Base-by-base conservation (phyloP, 2,797 vertebrate genomes). In the Chaetodon trifasciatus region DNA sequence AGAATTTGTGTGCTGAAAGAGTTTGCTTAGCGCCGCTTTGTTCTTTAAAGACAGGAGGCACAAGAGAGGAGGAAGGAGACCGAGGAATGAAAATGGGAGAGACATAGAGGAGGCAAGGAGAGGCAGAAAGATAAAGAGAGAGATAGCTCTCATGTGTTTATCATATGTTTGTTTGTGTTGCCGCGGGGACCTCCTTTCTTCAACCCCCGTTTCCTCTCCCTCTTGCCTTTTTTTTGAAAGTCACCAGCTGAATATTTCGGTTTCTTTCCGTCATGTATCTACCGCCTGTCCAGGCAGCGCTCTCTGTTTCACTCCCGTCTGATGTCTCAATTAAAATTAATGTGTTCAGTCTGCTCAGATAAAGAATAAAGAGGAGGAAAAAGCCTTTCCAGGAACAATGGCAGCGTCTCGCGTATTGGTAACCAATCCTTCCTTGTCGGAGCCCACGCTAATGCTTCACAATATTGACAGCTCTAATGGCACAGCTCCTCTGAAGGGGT, bases 311-410 rank as follows among this genome's bases (percentile, higher is more conserved):
- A 55, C 73, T 81, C 79, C 70, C 55, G 64, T 92, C 90, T 92
- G 92, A 92, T 91, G 90, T 91, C 88, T 91, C 89, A 93, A 91
- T 95, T 94, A 90, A 92, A 93, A 91, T 91, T 70, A 92, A 92
- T 92, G 89, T 76, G 86, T 91, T 92, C 87, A 81, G 90, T 79
- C 89, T 88, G 89, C 83, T 84, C 70, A 87, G 89, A 91, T 91
- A 87, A 90, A 91, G 87, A 91, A 91, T 82, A 88, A 81, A 89
- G 88, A 86, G 66, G 74, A 82, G 70, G 74, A 86, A 87, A 83
- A 85, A 79, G 67, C 64, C 85, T 91, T 88, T 88, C 78, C 72
- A 82, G 81, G 88, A 92, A 92, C 90, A 91, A 91, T 89, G 86
- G 82, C 79, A 77, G 85, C 88, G 76, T 68, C 60, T 79, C 75